phyloP scores from a whole-genome alignment of 2,888 invertebrate genomes.

The Philonicus albiceps region DNA sequence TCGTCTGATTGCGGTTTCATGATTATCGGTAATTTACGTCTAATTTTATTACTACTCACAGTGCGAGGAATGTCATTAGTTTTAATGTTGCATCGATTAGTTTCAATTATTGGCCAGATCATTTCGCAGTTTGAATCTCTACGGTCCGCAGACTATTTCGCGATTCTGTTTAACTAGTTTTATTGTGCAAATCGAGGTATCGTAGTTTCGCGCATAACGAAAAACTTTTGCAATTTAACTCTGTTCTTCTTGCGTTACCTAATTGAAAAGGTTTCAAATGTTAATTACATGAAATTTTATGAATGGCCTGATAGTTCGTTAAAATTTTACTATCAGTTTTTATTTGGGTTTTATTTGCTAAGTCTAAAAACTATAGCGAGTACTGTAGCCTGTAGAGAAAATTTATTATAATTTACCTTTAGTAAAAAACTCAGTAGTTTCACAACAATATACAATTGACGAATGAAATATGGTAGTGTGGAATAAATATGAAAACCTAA shows the following conservation, averaged over 20 bases:
- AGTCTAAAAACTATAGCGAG: not conserved
- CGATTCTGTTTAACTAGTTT: not conserved
- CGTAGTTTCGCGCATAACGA: not conserved
- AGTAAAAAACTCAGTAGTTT: no score
- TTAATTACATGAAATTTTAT: not conserved
- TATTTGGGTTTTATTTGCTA: not conserved
- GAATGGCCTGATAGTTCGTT: not conserved
- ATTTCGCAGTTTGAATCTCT: not conserved
- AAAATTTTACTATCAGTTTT: not conserved
- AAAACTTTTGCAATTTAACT: not conserved
- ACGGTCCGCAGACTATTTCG: not conserved
- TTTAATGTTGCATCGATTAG: constrained; percentile 8
- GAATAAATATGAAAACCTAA: not conserved
- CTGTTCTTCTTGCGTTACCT: not conserved
- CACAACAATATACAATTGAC: no score
- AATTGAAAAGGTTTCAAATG: not conserved
- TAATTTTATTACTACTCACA: constrained; percentile 22
- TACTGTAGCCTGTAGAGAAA: not conserved
- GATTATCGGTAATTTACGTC: constrained; percentile 13
- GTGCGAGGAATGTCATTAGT: constrained; percentile 4
- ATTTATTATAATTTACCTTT: not conserved
- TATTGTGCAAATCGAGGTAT: not conserved
- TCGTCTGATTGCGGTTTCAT: not conserved
- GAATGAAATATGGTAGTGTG: not conserved
- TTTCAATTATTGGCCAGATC: constrained; percentile 14